Base-by-base conservation (phyloP, 2,113 vertebrate species). In the Hippocampus zosterae region DNA sequence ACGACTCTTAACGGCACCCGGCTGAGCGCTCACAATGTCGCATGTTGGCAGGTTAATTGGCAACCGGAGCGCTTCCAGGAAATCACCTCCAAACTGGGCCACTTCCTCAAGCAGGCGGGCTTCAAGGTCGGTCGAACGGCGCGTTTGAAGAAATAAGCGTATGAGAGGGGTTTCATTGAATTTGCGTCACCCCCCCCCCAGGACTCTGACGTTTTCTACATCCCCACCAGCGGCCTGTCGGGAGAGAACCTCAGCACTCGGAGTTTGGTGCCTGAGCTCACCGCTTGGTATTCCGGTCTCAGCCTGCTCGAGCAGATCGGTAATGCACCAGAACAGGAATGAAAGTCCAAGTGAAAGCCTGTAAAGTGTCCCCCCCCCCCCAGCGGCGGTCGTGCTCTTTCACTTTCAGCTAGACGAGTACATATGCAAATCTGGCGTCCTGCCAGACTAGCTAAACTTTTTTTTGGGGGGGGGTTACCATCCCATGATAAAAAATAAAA, bases 61-160 rank as follows among this genome's bases (percentile, higher is more conserved):
- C 96, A 98, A 78, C 93, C 95, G 83, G 94, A 97, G 67, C 94
- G 97, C 71, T 99, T 99, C 92, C 88, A 93, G 80, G 96, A 98
- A 81, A 94, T 99, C 76, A 88, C 87, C 8, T 92, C 85, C 75
- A 99, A 98, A 88, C 95, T 99, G 1, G 93, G 96, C 3, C 94
- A 98, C 21, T 98, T 99, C 87, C 93, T 98, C 81, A 99, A 96
- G 78, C 97, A 98, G 92, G 97, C 97, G 69, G 97, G 97, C 72
- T 99, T 98, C 89, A 99, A 98, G 95, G 97, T 97, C 91, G 84
- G 78, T 50, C 37, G n/a, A 68, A 4, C 19, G 21, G 27, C 7
- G 0, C 12, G 19, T 33, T 41, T 13, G 42, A 44, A 13, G 11
- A 12, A 44, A 44, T 44, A 33, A 1, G 37, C 5, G 29, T 33